Percentiles rank a stretch among this genome's conserved stretches.
Conservation (phyloP, 2,113 vertebrate species). For the Bagarius yarrelli region DNA sequence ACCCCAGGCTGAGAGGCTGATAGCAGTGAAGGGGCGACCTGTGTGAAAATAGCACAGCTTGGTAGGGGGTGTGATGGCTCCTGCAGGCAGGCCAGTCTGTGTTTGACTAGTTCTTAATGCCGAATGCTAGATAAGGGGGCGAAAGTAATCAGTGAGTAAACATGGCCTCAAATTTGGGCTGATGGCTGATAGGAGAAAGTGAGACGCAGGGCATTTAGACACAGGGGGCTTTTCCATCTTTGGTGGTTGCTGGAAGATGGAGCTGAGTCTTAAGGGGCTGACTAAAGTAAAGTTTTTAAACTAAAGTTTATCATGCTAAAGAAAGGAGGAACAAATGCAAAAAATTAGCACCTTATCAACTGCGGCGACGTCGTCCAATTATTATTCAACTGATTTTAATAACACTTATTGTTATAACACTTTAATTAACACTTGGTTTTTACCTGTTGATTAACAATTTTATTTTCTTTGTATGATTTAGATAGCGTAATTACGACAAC, state of each 20-base stretch:
- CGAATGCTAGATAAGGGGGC: slow-evolving; percentile 34
- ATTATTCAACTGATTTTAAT: background rate
- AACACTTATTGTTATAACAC: background rate
- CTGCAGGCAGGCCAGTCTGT: slow-evolving; percentile 36
- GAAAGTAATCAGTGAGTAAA: slow-evolving; percentile 32
- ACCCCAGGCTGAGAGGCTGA: slow-evolving; percentile 38
- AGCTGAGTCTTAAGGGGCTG: background rate
- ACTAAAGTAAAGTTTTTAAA: slow-evolving; percentile 11
- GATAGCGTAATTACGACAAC: background rate
- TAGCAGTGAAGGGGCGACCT: slow-evolving; percentile 13
- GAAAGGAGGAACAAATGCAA: background rate
- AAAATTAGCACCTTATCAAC: background rate
- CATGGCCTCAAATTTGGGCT: slow-evolving; percentile 32
- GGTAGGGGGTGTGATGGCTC: slow-evolving; percentile 38
- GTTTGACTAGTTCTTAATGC: slow-evolving; percentile 35
- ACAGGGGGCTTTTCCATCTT: slow-evolving; percentile 28
- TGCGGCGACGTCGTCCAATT: background rate
- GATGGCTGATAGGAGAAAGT: slow-evolving; percentile 33
- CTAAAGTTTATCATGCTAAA: background rate
- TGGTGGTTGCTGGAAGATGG: slow-evolving; percentile 19
- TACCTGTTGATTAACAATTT: too few relatives aligned
- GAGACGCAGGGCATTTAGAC: slow-evolving; percentile 18
- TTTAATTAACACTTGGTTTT: background rate
- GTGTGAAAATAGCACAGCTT: slow-evolving; percentile 35
- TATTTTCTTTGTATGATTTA: background rate